Evolutionary conservation across 2,797 vertebrate genomes (phyloP), one percentile per base, ranked within the genome.

Genomic region (Crocidura indochinensis): DNA sequence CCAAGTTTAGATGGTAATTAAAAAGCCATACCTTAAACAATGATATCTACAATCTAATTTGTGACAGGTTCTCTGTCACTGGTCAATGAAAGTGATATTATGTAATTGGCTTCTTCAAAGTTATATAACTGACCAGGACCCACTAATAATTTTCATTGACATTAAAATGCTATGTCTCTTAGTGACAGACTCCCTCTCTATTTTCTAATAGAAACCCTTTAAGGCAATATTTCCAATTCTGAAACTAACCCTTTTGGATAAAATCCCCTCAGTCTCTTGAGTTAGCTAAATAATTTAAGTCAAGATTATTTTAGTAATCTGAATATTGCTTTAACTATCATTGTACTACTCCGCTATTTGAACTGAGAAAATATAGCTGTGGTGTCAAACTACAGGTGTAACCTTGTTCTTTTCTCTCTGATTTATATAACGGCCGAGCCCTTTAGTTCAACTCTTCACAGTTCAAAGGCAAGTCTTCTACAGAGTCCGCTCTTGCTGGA

Each of bases 291-390:
- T 93, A 96, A 94, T 75, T 89, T 60, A 93, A 94, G 87, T 89
- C 84, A 91, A 94, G 84, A 89, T 89, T 92, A 88, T 64, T 94
- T 96, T 92, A 95, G 93, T 95, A 94, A 93, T 94, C 92, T 72
- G 62, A 91, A 81, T 87, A 88, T 80, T 89, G 26, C 91, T 76
- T 92, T 84, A 89, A 74, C 62, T 95, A 87, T 91, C 69, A 86
- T 94, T 92, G 86, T 69, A 80, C 62, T 80, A 47, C 51, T 91
- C 71, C 78, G 47, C 60, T 92, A 62, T 92, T 92, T 94, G 75
- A 92, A 22, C 78, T 81, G 65, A 88, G 81, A 92, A 95, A 96
- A 96, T 96, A 93, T 38, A 95, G 75, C 75, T 73, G 60, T 94
- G 81, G 75, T 85, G 68, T 87, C 94, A 94, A 91, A 80, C 90